A percentile compares a stretch with the other conserved stretches of the same genome.
Conservation (phyloP, 2,888 invertebrate species). For the Melanostoma scalare region DNA sequence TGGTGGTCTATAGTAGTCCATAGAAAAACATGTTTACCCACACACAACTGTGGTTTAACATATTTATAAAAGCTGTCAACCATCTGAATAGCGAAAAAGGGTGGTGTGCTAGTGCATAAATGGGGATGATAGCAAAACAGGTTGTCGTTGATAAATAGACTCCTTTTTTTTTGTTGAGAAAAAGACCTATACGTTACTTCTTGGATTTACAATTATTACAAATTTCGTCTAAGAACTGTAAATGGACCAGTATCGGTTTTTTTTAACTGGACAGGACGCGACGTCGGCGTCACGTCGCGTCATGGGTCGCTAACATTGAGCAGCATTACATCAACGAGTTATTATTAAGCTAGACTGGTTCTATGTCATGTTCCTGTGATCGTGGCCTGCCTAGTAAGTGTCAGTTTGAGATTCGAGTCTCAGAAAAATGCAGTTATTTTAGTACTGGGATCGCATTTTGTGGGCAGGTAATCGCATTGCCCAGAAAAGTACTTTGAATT, state of each 20-base stretch:
- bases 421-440: too few relatives aligned
- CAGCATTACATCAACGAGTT: too few relatives aligned
- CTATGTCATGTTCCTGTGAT: too few relatives aligned
- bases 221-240: background rate
- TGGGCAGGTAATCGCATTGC: too few relatives aligned
- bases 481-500: too few relatives aligned
- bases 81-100: constrained; percentile 22
- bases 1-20: constrained; percentile 35
- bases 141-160: constrained; percentile 47
- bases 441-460: too few relatives aligned
- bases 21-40: constrained; percentile 8
- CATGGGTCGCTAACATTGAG: too few relatives aligned
- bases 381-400: too few relatives aligned
- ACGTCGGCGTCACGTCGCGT: too few relatives aligned
- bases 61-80: constrained; percentile 33
- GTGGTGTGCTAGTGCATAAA: constrained; percentile 14
- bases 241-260: background rate
- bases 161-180: constrained; percentile 7
- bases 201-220: background rate
- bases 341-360: too few relatives aligned
- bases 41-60: constrained; percentile 25
- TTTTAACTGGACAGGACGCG: too few relatives aligned
- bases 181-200: constrained; percentile 2
- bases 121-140: constrained; percentile 42
- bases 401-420: too few relatives aligned